A percentile compares a stretch with the other conserved stretches of the same genome.
Conservation (phyloP, 2,113 vertebrate genomes). For the Rhagologus leucostigma region DNA sequence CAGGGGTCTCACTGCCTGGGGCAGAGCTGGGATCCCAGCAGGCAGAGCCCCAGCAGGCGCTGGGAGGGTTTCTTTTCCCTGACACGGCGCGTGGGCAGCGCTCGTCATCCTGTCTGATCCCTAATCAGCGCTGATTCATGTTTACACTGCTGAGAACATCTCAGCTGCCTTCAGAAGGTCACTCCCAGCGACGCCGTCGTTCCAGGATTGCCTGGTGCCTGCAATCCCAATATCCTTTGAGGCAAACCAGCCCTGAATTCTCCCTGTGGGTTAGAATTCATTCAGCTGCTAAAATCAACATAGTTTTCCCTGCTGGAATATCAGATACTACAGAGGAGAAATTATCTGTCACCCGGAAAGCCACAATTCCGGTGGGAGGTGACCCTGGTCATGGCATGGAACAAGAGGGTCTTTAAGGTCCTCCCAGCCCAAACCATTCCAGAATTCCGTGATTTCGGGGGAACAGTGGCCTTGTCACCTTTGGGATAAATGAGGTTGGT, state of each 20-base stretch:
- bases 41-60: not conserved
- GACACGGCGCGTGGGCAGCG: slow-evolving; percentile 16
- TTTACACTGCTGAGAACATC: not conserved
- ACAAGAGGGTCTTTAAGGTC: not conserved
- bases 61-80: not conserved
- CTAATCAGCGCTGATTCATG: slow-evolving; percentile 32
- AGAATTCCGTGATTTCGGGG: not conserved
- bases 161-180: slow-evolving; percentile 27
- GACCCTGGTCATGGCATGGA: not conserved
- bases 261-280: not conserved
- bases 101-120: not conserved
- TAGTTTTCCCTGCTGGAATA: not conserved
- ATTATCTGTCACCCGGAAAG: not conserved
- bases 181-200: not conserved
- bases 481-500: not conserved
- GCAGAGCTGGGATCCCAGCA: not conserved
- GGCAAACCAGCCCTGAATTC: not conserved
- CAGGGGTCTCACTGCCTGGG: accelerated
- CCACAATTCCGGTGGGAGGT: not conserved
- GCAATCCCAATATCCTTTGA: not conserved
- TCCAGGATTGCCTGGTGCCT: not conserved
- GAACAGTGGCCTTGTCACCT: not conserved
- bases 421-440: not conserved
- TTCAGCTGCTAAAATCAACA: not conserved
- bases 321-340: not conserved